These are phyloP conservation scores for Acromyrmex echinatior DNA, from an alignment of 1,140 invertebrate genomes.

Conservation along the genomic window DNA sequence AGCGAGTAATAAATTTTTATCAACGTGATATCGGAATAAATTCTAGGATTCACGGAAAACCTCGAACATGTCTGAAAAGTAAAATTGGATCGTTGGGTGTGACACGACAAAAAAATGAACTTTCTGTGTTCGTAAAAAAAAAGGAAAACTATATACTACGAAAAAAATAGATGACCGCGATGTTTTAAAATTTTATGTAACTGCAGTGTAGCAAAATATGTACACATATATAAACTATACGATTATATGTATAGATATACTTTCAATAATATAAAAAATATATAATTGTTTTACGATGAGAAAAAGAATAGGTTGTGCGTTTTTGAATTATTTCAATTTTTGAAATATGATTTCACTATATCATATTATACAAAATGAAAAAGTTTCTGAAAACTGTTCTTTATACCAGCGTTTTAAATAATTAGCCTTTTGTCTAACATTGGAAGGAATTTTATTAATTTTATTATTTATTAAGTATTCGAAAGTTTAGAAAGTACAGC, in stretches of 20 bases:
- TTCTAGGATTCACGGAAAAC: not conserved
- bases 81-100: not conserved
- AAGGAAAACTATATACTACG: not conserved
- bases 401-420: not conserved
- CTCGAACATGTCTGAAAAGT: not conserved
- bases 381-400: not conserved
- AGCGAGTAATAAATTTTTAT: slow-evolving; percentile 75
- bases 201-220: not conserved
- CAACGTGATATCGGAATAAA: slow-evolving; percentile 15
- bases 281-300: not conserved
- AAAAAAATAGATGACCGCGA: not conserved
- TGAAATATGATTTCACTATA: not conserved
- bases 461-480: slow-evolving; percentile 13
- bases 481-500: not conserved
- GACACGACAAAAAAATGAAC: not conserved
- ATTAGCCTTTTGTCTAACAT: not conserved
- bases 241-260: no score
- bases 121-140: not conserved
- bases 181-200: slow-evolving; percentile 8
- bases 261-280: no score
- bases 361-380: not conserved
- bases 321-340: not conserved
- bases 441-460: not conserved
- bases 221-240: not conserved
- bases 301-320: not conserved